Base-by-base conservation (phyloP, 2,888 invertebrate genomes). In the Eupithecia subfuscata region DNA sequence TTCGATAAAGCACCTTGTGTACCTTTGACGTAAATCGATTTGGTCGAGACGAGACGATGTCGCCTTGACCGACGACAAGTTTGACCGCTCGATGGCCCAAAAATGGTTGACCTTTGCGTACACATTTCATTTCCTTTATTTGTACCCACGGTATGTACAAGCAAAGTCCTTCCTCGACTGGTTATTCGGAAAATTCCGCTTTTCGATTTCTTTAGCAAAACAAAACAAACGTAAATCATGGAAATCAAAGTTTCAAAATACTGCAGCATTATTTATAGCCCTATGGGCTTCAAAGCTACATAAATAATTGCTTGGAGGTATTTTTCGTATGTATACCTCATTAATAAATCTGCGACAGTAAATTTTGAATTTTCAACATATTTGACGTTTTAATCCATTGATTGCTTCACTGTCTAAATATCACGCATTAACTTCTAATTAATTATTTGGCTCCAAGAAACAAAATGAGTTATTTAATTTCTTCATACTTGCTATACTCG, bases 71-170 rank as follows among this genome's bases (percentile, higher is more conserved):
- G 84, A 74, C 82, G 78, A 80, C 69, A 71, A 40, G 75, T 83
- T 83, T 88, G 90, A 88, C 87, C 86, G 88, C 80, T 86, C 84
- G 82, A 85, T 81, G 79, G 80, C 73, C 87, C 88, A 89, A 85
- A 85, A 85, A 84, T 80, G 82, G 82, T 81, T 87, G 89, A 88
- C 91, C 91, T 91, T 90, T 88, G 77, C 81, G 83, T 84, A 84
- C 81, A 84, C 83, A 83, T 85, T 85, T 83, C 84, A 86, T 89
- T 90, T 91, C 90, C 90, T 89, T 86, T 90, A 90, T 91, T 90
- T 90, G 88, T 85, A 82, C 82, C 84, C 81, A 84, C 80, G 75
- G 79, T 83, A 81, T 83, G 81, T 79, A 76, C 71, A 78, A 74
- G 77, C 76, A 74, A 70, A 78, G 79, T 77, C 71, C 77, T 82